phyloP scores from a whole-genome alignment of 2,888 invertebrate species.

The Mesorhabditis belari region DNA sequence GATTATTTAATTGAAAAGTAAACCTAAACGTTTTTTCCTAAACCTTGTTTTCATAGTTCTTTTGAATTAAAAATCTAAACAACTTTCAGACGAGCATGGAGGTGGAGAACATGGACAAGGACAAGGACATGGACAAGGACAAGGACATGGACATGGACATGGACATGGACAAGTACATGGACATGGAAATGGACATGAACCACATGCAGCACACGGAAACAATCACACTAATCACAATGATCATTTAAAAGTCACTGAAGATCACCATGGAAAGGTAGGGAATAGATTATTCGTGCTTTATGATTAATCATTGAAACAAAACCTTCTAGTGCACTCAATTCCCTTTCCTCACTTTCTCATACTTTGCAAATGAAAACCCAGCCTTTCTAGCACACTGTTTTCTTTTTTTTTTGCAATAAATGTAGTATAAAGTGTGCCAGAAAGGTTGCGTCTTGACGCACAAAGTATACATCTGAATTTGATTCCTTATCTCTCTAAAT shows the following conservation, averaged over 20 bases:
- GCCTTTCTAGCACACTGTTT: too few species aligned
- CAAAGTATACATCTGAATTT: too few species aligned
- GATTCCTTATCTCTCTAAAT: too few species aligned
- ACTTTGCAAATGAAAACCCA: too few species aligned
- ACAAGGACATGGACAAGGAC: not conserved
- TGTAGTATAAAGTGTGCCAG: too few species aligned
- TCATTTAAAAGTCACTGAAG: not conserved
- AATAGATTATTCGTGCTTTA: too few species aligned
- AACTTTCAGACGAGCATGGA: not conserved
- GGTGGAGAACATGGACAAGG: not conserved
- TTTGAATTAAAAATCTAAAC: not conserved
- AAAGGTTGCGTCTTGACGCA: too few species aligned
- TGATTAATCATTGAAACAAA: too few species aligned
- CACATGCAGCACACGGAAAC: not conserved
- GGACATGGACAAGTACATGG: not conserved
- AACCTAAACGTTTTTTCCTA: too few species aligned
- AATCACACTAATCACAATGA: not conserved
- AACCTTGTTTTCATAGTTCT: not conserved
- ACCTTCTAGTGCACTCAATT: too few species aligned
- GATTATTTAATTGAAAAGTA: slow-evolving; percentile 10
- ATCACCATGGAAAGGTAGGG: not conserved
- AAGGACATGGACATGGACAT: not conserved
- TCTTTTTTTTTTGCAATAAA: too few species aligned
- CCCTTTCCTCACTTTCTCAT: too few species aligned
- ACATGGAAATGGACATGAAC: not conserved